Base-by-base conservation (phyloP, 2,113 vertebrate species). In the Psittacula cyanocephala region DNA sequence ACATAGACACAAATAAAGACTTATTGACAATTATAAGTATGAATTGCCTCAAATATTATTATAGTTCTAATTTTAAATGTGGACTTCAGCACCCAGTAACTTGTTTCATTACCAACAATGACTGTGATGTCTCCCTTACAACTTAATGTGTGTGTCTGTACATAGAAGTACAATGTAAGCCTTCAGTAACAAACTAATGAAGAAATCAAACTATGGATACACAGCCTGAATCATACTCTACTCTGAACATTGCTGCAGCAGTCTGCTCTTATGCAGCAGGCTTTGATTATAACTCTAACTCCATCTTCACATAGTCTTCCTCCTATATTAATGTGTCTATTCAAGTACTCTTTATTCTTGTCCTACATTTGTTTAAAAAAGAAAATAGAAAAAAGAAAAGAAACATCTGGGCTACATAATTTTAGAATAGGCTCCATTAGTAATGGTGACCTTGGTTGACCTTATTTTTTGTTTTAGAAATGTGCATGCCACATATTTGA, bases 291-390 rank as follows among this genome's bases (percentile, higher is more conserved):
- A 86, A 91, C 67, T 88, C 55, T 71, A 41, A 76, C 91, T 93
- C 43, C 49, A 85, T 81, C 79, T 88, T 94, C 53, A 71, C 31
- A 37, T 39, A 89, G 23, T 93, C 57, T 91, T 69, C 39, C 39
- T 91, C 52, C 72, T 90, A 59, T 65, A 91, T 95, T 95, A 94
- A 94, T 85, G 39, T 96, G 91, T 85, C 80, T 80, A 81, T 91
- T 93, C 86, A 91, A 97, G 93, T 96, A 70, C 93, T 97, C 67
- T 91, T 83, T 95, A 84, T 53, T 93, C 87, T 88, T 95, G 96
- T 88, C 96, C 94, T 96, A 94, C 78, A 97, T 96, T 96, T 95
- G 72, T 86, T 93, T 96, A 72, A 91, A 94, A 92, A 87, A 44
- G 31, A 16, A 95, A 89, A 59, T 59, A 77, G 20, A 10, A 62